Evolutionary conservation across 2,797 vertebrate species (phyloP).

Genomic region (Lepus oiostolus): DNA sequence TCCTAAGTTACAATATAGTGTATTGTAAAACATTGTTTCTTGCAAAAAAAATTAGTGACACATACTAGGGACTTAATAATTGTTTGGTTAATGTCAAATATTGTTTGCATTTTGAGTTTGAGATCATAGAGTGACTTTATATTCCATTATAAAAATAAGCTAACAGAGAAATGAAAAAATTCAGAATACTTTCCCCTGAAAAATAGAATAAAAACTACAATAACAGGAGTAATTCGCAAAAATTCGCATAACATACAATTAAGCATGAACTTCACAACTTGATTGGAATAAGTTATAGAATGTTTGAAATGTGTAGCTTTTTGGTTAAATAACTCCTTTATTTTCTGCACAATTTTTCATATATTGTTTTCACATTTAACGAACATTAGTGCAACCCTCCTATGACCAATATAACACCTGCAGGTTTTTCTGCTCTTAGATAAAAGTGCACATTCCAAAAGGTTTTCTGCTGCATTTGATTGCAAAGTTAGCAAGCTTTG

Average conservation of each 20-base stretch:
- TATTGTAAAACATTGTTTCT: neutral
- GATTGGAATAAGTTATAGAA: slow-evolving; percentile 1
- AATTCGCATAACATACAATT: neutral
- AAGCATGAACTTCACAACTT: neutral
- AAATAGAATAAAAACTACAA: slow-evolving; percentile 34
- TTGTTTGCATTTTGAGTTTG: neutral
- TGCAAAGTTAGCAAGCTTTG: slow-evolving; percentile 65
- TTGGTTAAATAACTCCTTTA: slow-evolving; percentile 37
- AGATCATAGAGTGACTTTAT: neutral
- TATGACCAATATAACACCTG: slow-evolving; percentile 70
- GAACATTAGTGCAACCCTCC: neutral
- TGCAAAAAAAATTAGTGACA: neutral
- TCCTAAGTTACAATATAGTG: neutral
- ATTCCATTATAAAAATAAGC: neutral
- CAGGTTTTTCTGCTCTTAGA: slow-evolving; percentile 56
- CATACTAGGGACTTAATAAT: neutral
- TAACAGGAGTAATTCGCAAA: slow-evolving; percentile 37
- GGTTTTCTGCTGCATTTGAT: neutral
- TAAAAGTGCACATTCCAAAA: neutral
- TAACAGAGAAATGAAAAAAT: neutral
- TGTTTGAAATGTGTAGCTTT: slow-evolving; percentile 21
- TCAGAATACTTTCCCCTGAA: slow-evolving; percentile 24
- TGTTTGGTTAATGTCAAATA: neutral
- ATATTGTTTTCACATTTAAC: slow-evolving; percentile 39
- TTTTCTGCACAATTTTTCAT: neutral